phyloP scores from a whole-genome alignment of 2,797 vertebrate species.

The Gouania willdenowi region DNA sequence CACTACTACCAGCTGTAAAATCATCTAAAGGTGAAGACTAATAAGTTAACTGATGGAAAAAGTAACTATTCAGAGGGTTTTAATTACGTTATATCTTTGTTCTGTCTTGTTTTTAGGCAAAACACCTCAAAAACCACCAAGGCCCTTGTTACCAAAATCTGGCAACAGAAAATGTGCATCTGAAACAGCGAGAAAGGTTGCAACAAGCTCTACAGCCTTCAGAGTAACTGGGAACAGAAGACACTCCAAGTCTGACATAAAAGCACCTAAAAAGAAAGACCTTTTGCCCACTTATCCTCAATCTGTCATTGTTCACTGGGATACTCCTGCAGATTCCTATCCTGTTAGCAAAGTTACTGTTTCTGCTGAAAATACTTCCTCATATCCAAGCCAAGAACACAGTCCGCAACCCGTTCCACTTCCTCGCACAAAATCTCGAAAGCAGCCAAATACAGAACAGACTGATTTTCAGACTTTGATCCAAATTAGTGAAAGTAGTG shows the following conservation, averaged over 20 bases:
- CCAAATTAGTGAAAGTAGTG: constrained; percentile 30
- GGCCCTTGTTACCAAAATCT: constrained; percentile 59
- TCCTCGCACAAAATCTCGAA: constrained; percentile 83
- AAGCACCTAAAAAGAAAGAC: neutral
- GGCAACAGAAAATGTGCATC: neutral
- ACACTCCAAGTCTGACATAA: constrained; percentile 10
- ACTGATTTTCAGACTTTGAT: constrained; percentile 58
- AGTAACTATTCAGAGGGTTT: neutral
- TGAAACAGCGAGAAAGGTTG: neutral
- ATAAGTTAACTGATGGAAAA: neutral
- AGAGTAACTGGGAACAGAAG: constrained; percentile 4
- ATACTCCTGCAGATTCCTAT: neutral
- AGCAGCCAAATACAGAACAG: constrained; percentile 68
- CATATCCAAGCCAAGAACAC: constrained; percentile 43
- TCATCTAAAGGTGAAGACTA: constrained; percentile 59
- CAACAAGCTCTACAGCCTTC: neutral
- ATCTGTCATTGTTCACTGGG: constrained; percentile 57
- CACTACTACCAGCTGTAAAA: constrained; percentile 49
- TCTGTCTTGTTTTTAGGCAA: constrained; percentile 60
- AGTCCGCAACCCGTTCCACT: constrained; percentile 80
- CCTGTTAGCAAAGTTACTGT: neutral
- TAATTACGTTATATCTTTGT: constrained; percentile 15
- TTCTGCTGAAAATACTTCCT: constrained; percentile 30
- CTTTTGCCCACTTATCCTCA: constrained; percentile 6
- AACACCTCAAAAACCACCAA: constrained; percentile 81